phyloP scores from a whole-genome alignment of 2,797 vertebrate species.

The Okamejei kenojei region DNA sequence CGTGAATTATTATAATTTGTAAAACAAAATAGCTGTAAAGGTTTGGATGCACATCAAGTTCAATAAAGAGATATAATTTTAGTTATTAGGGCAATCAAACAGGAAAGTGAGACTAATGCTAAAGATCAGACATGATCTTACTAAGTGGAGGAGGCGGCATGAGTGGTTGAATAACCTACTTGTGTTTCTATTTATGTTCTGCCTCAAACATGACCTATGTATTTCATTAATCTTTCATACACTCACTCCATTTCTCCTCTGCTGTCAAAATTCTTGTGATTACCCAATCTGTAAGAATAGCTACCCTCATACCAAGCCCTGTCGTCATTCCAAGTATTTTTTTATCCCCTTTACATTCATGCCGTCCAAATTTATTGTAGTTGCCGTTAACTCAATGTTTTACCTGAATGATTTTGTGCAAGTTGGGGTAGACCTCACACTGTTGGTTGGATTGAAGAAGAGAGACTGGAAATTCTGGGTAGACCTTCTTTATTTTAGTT shows the following conservation, averaged over 20 bases:
- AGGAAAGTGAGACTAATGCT: too few species aligned
- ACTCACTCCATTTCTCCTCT: background rate
- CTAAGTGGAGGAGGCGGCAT: too few species aligned
- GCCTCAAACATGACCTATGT: background rate
- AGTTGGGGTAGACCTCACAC: constrained; percentile 72
- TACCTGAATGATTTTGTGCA: constrained; percentile 89
- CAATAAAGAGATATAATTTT: too few species aligned
- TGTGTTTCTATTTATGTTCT: too few species aligned
- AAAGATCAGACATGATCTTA: too few species aligned
- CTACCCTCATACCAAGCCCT: too few species aligned
- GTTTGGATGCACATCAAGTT: too few species aligned
- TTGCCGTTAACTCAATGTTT: background rate
- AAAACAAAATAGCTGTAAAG: too few species aligned
- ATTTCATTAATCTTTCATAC: background rate
- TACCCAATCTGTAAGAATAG: background rate
- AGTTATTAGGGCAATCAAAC: too few species aligned
- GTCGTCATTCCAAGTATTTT: background rate
- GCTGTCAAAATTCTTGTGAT: background rate
- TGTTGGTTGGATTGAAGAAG: constrained; percentile 69
- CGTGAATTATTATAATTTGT: too few species aligned
- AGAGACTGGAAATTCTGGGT: constrained; percentile 70
- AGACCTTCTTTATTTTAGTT: constrained; percentile 49
- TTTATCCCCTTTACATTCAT: background rate
- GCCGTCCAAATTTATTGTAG: background rate
- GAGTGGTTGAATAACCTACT: too few species aligned